phyloP scores from a whole-genome alignment of 2,113 vertebrate species.

The Nesogale talazaci region DNA sequence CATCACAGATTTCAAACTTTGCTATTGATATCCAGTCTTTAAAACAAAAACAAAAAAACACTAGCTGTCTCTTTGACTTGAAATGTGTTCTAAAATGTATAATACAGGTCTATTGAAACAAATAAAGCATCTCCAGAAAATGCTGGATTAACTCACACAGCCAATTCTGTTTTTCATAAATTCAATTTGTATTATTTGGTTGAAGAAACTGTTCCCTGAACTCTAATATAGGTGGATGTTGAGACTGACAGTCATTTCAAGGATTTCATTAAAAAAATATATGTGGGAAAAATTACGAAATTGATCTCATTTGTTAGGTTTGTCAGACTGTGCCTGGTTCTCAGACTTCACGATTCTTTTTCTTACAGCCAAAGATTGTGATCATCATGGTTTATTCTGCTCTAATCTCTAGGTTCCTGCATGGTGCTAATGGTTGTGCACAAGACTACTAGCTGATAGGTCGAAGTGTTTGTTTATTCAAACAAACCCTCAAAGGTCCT shows the following conservation, averaged over 20 bases:
- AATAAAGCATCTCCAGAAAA: conserved; percentile 61
- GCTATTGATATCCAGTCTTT: conserved; percentile 57
- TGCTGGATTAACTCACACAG: conserved; percentile 58
- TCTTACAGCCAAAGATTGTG: neutral
- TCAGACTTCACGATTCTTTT: neutral
- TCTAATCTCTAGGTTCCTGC: neutral
- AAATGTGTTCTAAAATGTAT: conserved; percentile 71
- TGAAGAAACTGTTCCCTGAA: conserved; percentile 62
- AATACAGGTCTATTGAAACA: conserved; percentile 67
- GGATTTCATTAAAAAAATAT: conserved; percentile 37
- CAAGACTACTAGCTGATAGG: neutral
- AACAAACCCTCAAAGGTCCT: neutral
- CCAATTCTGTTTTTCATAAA: conserved; percentile 65
- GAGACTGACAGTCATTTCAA: conserved; percentile 16
- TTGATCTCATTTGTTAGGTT: conserved; percentile 48
- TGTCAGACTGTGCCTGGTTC: conserved; percentile 20
- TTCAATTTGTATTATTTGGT: conserved; percentile 68
- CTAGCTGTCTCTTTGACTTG: conserved; percentile 71
- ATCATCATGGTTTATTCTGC: neutral
- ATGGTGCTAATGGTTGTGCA: neutral
- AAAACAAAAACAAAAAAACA: neutral
- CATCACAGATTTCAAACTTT: conserved; percentile 71
- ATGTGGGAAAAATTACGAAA: neutral
- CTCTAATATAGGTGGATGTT: neutral
- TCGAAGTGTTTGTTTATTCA: neutral